Evolutionary conservation across 2,888 invertebrate species (phyloP), one percentile per base, ranked within the genome.

Genomic region (Melolontha melolontha): DNA sequence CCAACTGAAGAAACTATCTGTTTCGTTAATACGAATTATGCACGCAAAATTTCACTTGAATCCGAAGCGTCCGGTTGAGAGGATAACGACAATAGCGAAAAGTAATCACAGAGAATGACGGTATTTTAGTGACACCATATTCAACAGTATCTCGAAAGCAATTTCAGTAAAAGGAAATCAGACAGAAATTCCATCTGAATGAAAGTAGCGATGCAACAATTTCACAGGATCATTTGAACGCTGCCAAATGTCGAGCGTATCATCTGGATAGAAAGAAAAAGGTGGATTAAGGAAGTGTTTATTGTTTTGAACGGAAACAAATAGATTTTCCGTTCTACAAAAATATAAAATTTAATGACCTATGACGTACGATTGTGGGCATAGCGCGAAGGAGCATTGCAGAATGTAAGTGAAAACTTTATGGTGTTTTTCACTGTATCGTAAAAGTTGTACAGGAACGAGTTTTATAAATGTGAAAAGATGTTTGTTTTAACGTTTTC

Each of bases 111-210:
- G 27, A 27, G 27, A 27, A 59, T 59, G 29, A 12, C 17, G 8
- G 44, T 12, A 59, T 27, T 44, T 44, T 10, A 29, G 12, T 8
- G 44, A 44, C 22, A 44, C n/a, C 14, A 59, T 59, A 59, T 44
- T 59, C 44, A 42, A 34, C 1, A 6, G 55, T 55, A 22, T 55
- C 41, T 55, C n/a, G 27, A 12, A 29, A 29, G 44, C 57, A 59
- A 59, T 59, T 59, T 27, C 57, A 59, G 57, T 59, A 59, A 59
- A 44, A 59, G 57, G 57, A 59, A 59, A 59, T 44, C 42, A 22
- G 27, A 59, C 57, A 59, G 44, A 44, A 42, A 59, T 44, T 59
- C 44, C 29, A 44, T 29, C 44, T 14, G 57, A 44, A 59, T 44
- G 44, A 44, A 29, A 44, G 29, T 14, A 22, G 29, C 29, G 57